Conservation (phyloP, 2,113 vertebrate genomes). For the Uria aalge region DNA sequence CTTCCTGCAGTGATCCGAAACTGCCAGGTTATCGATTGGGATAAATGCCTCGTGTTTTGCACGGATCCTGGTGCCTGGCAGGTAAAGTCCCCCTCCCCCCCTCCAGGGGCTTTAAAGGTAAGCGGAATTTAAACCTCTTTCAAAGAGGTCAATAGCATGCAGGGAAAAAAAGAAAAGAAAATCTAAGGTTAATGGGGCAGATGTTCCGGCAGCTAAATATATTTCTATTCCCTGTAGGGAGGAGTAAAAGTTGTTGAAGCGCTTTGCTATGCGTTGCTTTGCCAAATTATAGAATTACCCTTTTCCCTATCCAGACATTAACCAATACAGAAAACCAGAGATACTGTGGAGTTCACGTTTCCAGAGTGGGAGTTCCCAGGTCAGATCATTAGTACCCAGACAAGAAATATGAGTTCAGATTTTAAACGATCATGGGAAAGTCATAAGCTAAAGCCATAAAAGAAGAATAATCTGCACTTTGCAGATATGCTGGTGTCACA, state of each 20-base stretch:
- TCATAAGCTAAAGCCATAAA: background rate
- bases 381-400: background rate
- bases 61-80: background rate
- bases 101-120: background rate
- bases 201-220: slow-evolving; percentile 1
- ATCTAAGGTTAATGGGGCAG: background rate
- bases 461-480: background rate
- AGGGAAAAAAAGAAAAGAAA: background rate
- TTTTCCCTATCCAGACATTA: background rate
- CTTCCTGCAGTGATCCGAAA: background rate
- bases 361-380: background rate
- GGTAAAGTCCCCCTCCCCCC: background rate
- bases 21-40: background rate
- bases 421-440: background rate
- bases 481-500: background rate
- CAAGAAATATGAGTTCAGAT: background rate
- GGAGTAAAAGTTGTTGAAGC: background rate
- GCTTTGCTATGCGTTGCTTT: background rate
- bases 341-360: background rate
- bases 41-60: background rate
- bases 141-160: background rate
- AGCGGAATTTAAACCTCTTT: background rate
- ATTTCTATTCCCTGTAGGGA: background rate
- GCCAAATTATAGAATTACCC: slow-evolving; percentile 1
- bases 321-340: background rate